A percentile compares a stretch with the other conserved stretches of the same genome.
phyloP scores from a whole-genome alignment of 2,113 vertebrate genomes.

The Protobothrops mucrosquamatus region DNA sequence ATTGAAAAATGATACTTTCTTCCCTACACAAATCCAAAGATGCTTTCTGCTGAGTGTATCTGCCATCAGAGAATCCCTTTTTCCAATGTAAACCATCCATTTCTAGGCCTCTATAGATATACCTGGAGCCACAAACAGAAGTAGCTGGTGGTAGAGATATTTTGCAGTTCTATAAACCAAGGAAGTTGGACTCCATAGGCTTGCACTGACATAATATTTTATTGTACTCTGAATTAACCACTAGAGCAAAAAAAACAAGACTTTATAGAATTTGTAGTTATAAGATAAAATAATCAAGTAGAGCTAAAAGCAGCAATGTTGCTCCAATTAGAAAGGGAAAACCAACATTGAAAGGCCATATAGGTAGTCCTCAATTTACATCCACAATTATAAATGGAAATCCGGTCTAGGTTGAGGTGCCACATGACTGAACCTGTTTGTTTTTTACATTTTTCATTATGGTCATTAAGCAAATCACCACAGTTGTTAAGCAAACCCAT shows the following conservation, averaged over 20 bases:
- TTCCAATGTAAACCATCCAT: not conserved
- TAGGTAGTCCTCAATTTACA: not conserved
- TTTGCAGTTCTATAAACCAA: not conserved
- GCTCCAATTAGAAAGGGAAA: not conserved
- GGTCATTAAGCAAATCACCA: not conserved
- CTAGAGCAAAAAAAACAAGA: not conserved
- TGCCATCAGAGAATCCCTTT: not conserved
- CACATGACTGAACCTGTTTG: not conserved
- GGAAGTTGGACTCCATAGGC: not conserved
- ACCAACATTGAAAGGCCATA: not conserved
- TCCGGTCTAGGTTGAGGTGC: not conserved
- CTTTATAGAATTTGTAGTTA: not conserved
- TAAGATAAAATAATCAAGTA: not conserved
- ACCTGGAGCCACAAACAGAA: not conserved
- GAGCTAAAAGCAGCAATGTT: not conserved
- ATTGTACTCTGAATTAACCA: not conserved
- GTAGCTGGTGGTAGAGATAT: not conserved
- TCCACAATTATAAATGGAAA: not conserved
- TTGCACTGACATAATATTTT: not conserved
- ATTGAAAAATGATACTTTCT: not conserved
- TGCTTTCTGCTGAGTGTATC: not conserved
- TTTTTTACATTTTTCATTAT: not conserved
- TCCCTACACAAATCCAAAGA: not conserved
- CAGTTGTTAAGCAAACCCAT: not conserved
- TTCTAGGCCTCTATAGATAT: not conserved